A percentile compares a stretch with the other conserved stretches of the same genome.
These are phyloP conservation scores for Probaryconus sp. DNA, from an alignment of 1,140 invertebrate species.

Conservation along the genomic window DNA sequence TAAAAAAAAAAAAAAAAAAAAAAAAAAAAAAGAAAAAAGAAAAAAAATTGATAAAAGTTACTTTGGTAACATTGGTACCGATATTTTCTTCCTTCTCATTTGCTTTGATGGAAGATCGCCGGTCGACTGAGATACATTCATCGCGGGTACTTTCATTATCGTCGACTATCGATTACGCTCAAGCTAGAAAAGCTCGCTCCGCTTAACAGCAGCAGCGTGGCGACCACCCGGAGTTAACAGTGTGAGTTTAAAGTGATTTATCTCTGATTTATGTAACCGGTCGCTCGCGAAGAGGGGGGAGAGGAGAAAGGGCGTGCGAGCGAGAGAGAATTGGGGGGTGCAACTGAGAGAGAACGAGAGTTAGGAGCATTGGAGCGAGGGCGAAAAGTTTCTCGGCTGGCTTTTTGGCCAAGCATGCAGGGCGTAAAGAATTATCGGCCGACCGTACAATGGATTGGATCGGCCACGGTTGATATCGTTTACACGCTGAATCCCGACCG, in stretches of 20 bases:
- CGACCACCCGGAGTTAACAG: constrained; percentile 74
- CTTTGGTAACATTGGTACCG: constrained; percentile 17
- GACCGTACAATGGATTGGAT: constrained; percentile 69
- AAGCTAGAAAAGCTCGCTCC: constrained; percentile 51
- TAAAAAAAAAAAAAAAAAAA: no score
- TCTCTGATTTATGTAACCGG: constrained; percentile 75
- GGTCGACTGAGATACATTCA: constrained; percentile 44
- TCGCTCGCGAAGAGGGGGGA: constrained; percentile 57
- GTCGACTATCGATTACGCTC: constrained; percentile 70
- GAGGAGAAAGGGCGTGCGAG: no score
- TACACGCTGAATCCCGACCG: constrained; percentile 69
- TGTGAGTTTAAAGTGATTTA: constrained; percentile 77
- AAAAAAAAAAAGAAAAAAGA: constrained; percentile 12
- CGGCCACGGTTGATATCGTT: constrained; percentile 69
- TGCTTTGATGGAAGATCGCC: constrained; percentile 49
- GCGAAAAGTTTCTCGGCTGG: constrained; percentile 71
- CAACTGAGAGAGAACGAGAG: no score
- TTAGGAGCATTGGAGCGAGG: constrained; percentile 51
- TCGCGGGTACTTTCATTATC: constrained; percentile 70
- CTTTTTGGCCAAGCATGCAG: constrained; percentile 68
- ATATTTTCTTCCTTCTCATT: constrained; percentile 49
- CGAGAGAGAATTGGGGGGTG: no score
- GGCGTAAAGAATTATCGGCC: constrained; percentile 73
- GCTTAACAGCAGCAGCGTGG: constrained; percentile 40
- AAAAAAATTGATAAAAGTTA: constrained; percentile 34